These are phyloP conservation scores for Corynorhinus townsendii DNA, from an alignment of 2,113 vertebrate species.

Conservation along the genomic window DNA sequence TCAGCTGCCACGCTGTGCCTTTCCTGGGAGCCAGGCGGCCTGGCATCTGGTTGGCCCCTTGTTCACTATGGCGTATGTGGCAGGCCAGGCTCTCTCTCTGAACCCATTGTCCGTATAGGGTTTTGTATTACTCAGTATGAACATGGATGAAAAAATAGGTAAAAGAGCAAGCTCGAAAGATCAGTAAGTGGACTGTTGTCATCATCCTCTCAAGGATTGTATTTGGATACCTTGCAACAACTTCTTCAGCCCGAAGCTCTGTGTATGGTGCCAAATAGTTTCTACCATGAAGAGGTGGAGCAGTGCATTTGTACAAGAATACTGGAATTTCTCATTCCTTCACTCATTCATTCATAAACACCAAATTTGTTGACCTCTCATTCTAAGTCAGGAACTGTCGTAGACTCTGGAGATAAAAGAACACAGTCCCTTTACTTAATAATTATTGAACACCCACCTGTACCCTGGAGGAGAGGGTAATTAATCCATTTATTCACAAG, in stretches of 20 bases:
- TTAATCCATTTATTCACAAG: neutral
- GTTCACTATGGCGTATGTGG: rapidly evolving
- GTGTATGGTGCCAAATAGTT: neutral
- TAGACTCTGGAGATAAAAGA: neutral
- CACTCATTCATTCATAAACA: neutral
- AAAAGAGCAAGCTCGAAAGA: neutral
- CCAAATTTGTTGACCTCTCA: neutral
- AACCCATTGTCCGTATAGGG: neutral
- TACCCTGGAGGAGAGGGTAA: neutral
- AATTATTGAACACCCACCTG: neutral
- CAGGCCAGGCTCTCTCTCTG: neutral
- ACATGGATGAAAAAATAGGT: neutral
- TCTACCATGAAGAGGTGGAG: neutral
- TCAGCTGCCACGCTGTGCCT: neutral
- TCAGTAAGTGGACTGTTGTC: neutral
- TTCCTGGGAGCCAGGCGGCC: neutral
- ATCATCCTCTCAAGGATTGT: neutral
- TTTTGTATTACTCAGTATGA: neutral
- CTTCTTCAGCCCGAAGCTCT: neutral
- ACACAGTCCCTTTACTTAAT: neutral
- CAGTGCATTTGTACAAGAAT: neutral
- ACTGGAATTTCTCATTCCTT: neutral
- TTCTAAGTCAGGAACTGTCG: neutral
- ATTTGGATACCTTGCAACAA: neutral
- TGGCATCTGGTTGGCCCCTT: neutral